A percentile compares a stretch with the other conserved stretches of the same genome.
Conservation (phyloP, 2,888 invertebrate genomes). For the Lasioglossum calceatum region DNA sequence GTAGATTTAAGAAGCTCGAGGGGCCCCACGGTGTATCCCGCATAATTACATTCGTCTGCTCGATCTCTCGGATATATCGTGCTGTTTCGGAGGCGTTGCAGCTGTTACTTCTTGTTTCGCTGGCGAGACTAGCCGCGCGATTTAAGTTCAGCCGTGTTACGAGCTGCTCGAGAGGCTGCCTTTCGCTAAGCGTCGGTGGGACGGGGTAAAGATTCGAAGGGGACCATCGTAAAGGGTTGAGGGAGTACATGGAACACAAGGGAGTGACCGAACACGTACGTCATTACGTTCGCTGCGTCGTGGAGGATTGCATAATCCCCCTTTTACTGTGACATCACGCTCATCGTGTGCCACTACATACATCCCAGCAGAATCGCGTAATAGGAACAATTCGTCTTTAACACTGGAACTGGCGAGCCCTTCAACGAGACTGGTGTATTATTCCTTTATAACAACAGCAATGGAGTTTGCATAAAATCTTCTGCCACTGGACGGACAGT, state of each 20-base stretch:
- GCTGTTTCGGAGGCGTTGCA: slow-evolving; percentile 68
- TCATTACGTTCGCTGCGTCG: slow-evolving; percentile 61
- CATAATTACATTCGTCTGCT: slow-evolving; percentile 78
- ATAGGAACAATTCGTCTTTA: neutral
- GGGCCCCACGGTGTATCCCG: slow-evolving; percentile 72
- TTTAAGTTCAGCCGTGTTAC: slow-evolving; percentile 60
- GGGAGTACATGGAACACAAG: slow-evolving; percentile 42
- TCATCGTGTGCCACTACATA: neutral
- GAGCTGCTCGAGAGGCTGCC: slow-evolving; percentile 31
- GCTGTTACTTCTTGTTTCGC: slow-evolving; percentile 76
- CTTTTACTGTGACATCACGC: neutral
- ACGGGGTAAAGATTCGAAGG: slow-evolving; percentile 49
- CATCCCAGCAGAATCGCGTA: neutral
- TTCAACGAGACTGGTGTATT: neutral
- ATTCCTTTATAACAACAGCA: neutral
- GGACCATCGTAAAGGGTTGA: slow-evolving; percentile 18
- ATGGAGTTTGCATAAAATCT: neutral
- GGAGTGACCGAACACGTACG: slow-evolving; percentile 63
- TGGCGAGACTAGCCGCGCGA: slow-evolving; percentile 70
- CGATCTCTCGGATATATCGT: slow-evolving; percentile 68
- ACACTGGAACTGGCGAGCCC: neutral
- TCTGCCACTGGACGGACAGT: neutral
- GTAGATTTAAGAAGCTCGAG: slow-evolving; percentile 63
- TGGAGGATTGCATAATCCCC: neutral
- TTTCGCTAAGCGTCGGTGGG: slow-evolving; percentile 35